Conservation (phyloP, 1,140 invertebrate species). For the Plectrocnemia conspersa region DNA sequence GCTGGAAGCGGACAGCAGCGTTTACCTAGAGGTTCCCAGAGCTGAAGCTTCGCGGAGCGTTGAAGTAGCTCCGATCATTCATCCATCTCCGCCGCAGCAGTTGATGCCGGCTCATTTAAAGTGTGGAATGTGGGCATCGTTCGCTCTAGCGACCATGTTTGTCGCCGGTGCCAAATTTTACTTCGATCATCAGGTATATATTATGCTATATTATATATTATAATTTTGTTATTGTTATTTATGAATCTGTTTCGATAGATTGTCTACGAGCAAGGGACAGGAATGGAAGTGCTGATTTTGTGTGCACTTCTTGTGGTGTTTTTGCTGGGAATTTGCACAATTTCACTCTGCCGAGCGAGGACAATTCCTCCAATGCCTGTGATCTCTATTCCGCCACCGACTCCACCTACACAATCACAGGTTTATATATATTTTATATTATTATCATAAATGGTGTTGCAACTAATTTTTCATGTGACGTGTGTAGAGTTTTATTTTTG, state of each 20-base stretch:
- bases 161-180: slow-evolving; percentile 64
- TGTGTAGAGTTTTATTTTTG: no score
- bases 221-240: slow-evolving; percentile 15
- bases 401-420: slow-evolving; percentile 18
- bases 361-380: slow-evolving; percentile 32
- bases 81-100: slow-evolving; percentile 43
- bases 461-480: no score
- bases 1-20: slow-evolving; percentile 37
- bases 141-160: slow-evolving; percentile 60
- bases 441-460: no score
- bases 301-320: slow-evolving; percentile 60
- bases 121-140: slow-evolving; percentile 63
- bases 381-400: slow-evolving; percentile 33
- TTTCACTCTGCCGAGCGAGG: slow-evolving; percentile 50
- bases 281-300: slow-evolving; percentile 60
- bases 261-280: slow-evolving; percentile 45
- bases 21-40: slow-evolving; percentile 47
- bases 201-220: neutral
- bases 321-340: slow-evolving; percentile 57
- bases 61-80: slow-evolving; percentile 41
- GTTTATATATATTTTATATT: no score
- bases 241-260: no score
- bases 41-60: slow-evolving; percentile 41
- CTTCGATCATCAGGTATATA: slow-evolving; percentile 59
- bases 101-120: slow-evolving; percentile 56